Evolutionary conservation across 2,113 vertebrate genomes (phyloP), one percentile per base, ranked within the genome.

Genomic region (Nothobranchius furzeri): DNA sequence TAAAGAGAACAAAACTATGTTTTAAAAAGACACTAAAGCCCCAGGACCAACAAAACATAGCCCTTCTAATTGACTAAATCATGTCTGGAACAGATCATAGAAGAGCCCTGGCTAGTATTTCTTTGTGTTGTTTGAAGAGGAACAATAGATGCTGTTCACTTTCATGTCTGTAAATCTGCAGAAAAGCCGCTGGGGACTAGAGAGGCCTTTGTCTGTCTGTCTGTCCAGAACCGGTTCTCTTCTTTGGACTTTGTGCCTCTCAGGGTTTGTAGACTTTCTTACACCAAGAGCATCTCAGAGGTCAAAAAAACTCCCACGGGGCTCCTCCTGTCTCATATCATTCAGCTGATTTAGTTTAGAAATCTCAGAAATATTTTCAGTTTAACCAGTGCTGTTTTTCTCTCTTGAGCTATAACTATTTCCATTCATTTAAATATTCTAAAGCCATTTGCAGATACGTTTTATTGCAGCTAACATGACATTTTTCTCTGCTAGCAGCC

Each of bases 201-300:
- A 74, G 11, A 56, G 56, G 45, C 70, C 74, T 80, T 85, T 79
- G 78, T 83, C 64, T 83, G 63, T 69, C 54, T 65, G 70, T 87
- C 48, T 3, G 0, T 64, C 24, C 57, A 56, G 50, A 60, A 42
- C 53, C 36, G 0, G n/a, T 37, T 74, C 35, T 56, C 20, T 37
- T 24, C 40, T 64, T 81, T 76, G 56, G 56, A 76, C 30, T 83
- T 69, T 51, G 25, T 25, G 45, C 9, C 83, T 75, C 58, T 76
- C 46, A 13, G 78, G 73, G 61, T 74, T 66, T 68, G 11, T 36
- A 55, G 74, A 57, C 61, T 53, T 65, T 57, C 14, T 12, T 43
- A 30, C 54, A 65, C 73, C 24, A 59, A 40, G n/a, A 78, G 45
- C 56, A 74, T 35, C 54, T 70, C 45, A 1, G 55, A 60, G 56